phyloP scores from a whole-genome alignment of 2,113 vertebrate genomes.

The Diadophis punctatus region DNA sequence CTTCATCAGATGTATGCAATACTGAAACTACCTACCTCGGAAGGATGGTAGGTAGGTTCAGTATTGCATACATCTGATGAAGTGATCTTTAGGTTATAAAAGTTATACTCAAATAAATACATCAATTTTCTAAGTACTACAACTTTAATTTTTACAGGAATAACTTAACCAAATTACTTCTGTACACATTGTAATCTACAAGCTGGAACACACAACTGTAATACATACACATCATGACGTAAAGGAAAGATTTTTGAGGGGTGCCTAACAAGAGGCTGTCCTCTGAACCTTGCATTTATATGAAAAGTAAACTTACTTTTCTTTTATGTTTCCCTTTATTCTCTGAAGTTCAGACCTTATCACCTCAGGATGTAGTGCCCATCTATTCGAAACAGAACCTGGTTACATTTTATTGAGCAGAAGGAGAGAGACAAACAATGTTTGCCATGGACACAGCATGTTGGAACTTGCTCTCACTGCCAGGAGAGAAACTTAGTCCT shows the following conservation, averaged over 20 bases:
- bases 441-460: slow-evolving; percentile 43
- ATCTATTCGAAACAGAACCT: background rate
- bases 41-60: too few relatives aligned
- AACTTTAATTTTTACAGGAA: background rate
- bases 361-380: background rate
- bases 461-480: accelerated
- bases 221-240: background rate
- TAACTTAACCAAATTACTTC: background rate
- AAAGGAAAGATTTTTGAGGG: background rate
- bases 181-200: background rate
- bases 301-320: background rate
- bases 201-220: background rate
- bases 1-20: too few relatives aligned
- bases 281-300: background rate
- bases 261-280: background rate
- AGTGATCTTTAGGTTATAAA: background rate
- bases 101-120: background rate
- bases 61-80: background rate
- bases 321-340: background rate
- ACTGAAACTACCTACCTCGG: too few relatives aligned
- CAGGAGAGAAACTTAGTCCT: background rate
- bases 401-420: background rate
- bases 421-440: background rate
- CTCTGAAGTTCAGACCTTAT: slow-evolving; percentile 15
- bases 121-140: background rate